These are phyloP conservation scores for Gallinago media DNA, from an alignment of 2,113 vertebrate genomes.

Conservation along the genomic window DNA sequence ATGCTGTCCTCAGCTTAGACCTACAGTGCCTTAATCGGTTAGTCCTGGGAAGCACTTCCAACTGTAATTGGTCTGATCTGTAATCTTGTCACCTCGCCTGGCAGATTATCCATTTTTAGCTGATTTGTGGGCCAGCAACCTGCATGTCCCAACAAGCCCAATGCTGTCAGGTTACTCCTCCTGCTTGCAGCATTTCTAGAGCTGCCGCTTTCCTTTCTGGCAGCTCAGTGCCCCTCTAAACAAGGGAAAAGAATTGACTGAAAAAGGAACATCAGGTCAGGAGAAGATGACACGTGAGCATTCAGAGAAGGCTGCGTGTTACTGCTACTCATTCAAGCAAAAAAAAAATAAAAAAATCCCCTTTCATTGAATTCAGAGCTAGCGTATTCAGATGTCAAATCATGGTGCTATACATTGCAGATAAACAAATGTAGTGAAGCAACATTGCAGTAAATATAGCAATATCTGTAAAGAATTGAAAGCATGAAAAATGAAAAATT, in stretches of 20 bases:
- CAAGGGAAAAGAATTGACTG: not conserved
- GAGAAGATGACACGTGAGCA: not conserved
- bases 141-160: not conserved
- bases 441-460: not conserved
- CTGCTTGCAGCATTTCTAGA: not conserved
- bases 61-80: slow-evolving; percentile 11
- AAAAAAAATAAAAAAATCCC: not conserved
- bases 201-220: not conserved
- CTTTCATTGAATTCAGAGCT: not conserved
- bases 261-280: not conserved
- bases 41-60: not conserved
- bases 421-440: not conserved
- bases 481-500: not conserved
- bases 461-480: not conserved
- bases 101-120: slow-evolving; percentile 49
- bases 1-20: not conserved
- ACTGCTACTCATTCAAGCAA: not conserved
- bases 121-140: not conserved
- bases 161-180: not conserved
- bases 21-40: not conserved
- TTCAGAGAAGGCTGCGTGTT: not conserved
- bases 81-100: not conserved
- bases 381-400: not conserved
- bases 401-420: accelerated
- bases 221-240: not conserved